Evolutionary conservation across 2,113 vertebrate genomes (phyloP).

Genomic region (Scolopax mira): DNA sequence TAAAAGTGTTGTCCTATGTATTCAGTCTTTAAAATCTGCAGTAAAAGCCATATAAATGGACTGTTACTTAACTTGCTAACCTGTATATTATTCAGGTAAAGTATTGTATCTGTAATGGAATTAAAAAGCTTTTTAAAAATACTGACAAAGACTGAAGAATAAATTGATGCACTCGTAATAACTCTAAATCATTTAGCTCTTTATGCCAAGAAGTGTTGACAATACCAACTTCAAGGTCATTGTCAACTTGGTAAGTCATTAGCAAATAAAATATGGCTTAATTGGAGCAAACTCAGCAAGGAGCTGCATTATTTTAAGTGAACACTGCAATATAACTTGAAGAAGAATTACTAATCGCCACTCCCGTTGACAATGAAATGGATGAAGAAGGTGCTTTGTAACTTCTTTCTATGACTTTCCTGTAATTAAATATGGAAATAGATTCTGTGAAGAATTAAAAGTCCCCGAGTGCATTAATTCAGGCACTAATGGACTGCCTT

Average conservation of each 20-base stretch:
- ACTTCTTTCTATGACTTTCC: constrained; percentile 76
- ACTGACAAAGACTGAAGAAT: constrained; percentile 65
- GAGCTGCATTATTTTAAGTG: constrained; percentile 88
- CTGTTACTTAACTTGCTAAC: constrained; percentile 69
- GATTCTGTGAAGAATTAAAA: constrained; percentile 80
- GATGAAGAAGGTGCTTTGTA: constrained; percentile 80
- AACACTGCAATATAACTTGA: constrained; percentile 84
- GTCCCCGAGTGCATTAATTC: constrained; percentile 77
- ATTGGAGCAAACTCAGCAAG: constrained; percentile 86
- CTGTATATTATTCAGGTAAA: constrained; percentile 63
- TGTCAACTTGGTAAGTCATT: constrained; percentile 86
- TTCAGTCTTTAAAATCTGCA: background rate
- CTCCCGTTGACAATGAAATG: constrained; percentile 85
- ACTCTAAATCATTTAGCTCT: constrained; percentile 77
- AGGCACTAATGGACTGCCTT: constrained; percentile 79
- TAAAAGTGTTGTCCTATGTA: background rate
- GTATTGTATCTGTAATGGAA: constrained; percentile 67
- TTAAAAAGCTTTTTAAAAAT: constrained; percentile 74
- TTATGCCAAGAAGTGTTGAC: constrained; percentile 77
- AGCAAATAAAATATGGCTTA: constrained; percentile 89
- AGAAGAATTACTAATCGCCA: constrained; percentile 87
- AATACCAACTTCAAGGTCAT: constrained; percentile 85
- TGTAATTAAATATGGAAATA: constrained; percentile 89
- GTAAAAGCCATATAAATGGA: constrained; percentile 62
- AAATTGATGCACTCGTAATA: constrained; percentile 77